A percentile compares a stretch with the other conserved stretches of the same genome.
Conservation (phyloP, 2,113 vertebrate genomes). For the Petrocephalus zakoni region DNA sequence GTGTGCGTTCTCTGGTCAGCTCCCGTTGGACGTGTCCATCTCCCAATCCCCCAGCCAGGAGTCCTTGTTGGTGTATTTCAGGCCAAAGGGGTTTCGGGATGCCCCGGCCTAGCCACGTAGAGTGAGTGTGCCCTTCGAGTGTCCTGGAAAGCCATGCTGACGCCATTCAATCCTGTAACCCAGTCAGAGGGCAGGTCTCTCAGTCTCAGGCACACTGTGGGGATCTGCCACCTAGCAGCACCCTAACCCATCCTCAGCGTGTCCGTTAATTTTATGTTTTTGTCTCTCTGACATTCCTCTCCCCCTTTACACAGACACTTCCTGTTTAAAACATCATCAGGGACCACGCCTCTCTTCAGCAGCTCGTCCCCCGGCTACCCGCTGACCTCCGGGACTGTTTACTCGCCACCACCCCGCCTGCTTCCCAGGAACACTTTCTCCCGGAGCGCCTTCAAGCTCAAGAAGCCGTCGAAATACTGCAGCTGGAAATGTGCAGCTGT, state of each 20-base stretch:
- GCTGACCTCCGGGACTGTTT: slow-evolving; percentile 93
- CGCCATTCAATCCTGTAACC: not conserved
- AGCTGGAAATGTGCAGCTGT: slow-evolving; percentile 98
- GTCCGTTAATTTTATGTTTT: not conserved
- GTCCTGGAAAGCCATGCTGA: not conserved
- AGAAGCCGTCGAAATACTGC: slow-evolving; percentile 98
- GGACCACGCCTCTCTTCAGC: slow-evolving; percentile 95
- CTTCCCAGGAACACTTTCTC: slow-evolving; percentile 96
- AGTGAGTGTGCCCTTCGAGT: too few relatives aligned
- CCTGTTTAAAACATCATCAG: slow-evolving; percentile 97
- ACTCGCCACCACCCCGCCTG: slow-evolving; percentile 92
- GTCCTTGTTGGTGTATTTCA: not conserved
- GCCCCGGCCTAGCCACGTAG: not conserved
- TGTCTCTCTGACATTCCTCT: not conserved
- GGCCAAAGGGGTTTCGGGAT: not conserved
- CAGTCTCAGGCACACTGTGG: not conserved
- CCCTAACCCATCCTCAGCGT: not conserved
- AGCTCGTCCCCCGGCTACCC: slow-evolving; percentile 96
- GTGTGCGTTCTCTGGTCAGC: not conserved
- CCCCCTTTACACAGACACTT: slow-evolving; percentile 73
- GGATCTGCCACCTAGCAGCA: not conserved
- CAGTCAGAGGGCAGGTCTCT: not conserved
- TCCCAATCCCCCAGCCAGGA: too few relatives aligned
- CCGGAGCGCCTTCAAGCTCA: slow-evolving; percentile 96
- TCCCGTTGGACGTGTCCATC: not conserved